Evolutionary conservation across 2,888 invertebrate genomes (phyloP), one percentile per base, ranked within the genome.

Genomic region (Kryphioiulus occultus): DNA sequence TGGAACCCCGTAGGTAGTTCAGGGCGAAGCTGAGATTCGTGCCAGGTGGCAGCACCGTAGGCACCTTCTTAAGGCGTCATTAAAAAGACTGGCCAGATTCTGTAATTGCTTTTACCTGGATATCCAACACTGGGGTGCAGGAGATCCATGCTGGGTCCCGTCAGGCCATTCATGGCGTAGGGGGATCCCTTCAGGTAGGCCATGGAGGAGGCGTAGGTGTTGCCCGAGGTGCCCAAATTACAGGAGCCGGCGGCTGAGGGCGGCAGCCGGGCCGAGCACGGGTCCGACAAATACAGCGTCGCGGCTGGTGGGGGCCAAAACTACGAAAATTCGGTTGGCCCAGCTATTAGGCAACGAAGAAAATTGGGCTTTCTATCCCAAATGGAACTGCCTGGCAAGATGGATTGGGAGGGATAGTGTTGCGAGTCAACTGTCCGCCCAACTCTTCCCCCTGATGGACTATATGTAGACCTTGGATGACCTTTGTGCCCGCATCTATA

Each of bases 131-230:
- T 86, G 10, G 87, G 83, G 35, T 88, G 88, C 35, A 88, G 44
- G 35, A 88, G 42, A 19, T 88, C 88, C 88, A 88, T 88, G 87
- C 30, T 42, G 15, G 87, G 53, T 19, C 87, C 88, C 26, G 44
- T 44, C 4, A 87, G 39, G 5, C 88, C 88, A 89, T 91, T 92
- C 53, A 91, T 91, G 22, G 91, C 90, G 90, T 91, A 92, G 1
- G 91, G 91, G 86, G 89, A 83, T 2, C 86, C 44, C 82, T 88
- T 89, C n/a, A 88, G 84, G 88, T 88, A 88, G 35, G 88, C 88
- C 88, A 88, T 88, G 84, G 85, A 30, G 19, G 59, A 78, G 86
- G 78, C 9, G n/a, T 44, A 86, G 42, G 17, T 35, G 19, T 35
- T 42, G 9, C 84, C 84, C 15, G 83, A 7, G 30, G 83, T 9